A percentile compares a stretch with the other conserved stretches of the same genome.
phyloP scores from a whole-genome alignment of 2,888 invertebrate genomes.

The Smittia aterrima region DNA sequence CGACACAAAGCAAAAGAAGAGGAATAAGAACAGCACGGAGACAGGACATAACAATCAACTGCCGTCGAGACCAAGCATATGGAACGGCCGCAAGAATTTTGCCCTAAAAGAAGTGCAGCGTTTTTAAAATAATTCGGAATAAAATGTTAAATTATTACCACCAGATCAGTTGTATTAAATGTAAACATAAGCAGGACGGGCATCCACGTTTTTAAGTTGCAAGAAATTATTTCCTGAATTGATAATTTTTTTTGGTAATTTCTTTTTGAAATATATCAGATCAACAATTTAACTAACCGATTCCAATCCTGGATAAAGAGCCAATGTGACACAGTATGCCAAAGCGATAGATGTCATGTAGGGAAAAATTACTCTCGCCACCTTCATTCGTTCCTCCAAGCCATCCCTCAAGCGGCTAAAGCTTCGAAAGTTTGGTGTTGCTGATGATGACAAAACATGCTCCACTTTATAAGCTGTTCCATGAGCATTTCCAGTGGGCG shows the following conservation, averaged over 20 bases:
- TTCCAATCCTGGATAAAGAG: conserved; percentile 86
- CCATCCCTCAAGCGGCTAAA: conserved; percentile 42
- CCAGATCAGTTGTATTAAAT: conserved; percentile 82
- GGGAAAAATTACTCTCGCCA: conserved; percentile 80
- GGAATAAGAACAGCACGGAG: conserved; percentile 75
- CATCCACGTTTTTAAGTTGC: conserved; percentile 83
- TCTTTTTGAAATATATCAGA: too few relatives aligned
- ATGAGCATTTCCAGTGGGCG: conserved; percentile 44
- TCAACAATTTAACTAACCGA: too few relatives aligned
- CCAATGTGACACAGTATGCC: conserved; percentile 86
- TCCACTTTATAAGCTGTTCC: conserved; percentile 53
- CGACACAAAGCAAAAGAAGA: conserved; percentile 75
- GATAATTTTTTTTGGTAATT: too few relatives aligned
- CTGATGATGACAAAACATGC: conserved; percentile 52
- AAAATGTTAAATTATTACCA: conserved; percentile 69
- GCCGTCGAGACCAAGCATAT: conserved; percentile 78
- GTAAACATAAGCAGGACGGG: conserved; percentile 86
- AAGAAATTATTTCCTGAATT: conserved; percentile 85
- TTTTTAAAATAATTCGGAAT: conserved; percentile 20
- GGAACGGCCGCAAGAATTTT: conserved; percentile 70
- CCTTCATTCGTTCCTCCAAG: conserved; percentile 48
- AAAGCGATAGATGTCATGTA: conserved; percentile 87
- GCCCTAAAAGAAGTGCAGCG: not conserved
- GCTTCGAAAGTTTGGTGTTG: conserved; percentile 50
- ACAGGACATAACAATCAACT: conserved; percentile 72